These are phyloP conservation scores for Branchellion lobata DNA, from an alignment of 2,888 invertebrate genomes.

Conservation along the genomic window DNA sequence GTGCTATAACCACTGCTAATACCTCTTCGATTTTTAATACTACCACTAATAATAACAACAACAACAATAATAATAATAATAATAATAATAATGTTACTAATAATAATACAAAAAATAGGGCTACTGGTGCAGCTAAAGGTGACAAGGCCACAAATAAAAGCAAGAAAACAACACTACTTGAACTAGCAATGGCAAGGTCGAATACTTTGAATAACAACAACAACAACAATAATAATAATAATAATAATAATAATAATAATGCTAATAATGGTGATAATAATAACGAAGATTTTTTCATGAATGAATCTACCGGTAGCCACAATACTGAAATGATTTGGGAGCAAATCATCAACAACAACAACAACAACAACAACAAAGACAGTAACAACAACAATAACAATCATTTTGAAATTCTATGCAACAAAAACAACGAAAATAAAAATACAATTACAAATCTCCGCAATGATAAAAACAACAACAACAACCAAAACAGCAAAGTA, in stretches of 20 bases:
- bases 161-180: background rate
- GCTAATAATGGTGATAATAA: background rate
- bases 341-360: background rate
- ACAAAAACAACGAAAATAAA: no score
- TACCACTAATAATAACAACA: background rate
- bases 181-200: background rate
- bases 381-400: background rate
- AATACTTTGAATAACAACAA: no score
- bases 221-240: background rate
- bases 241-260: background rate
- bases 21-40: background rate
- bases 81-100: background rate
- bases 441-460: no score
- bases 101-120: background rate
- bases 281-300: background rate
- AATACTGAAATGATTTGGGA: background rate
- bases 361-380: background rate
- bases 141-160: background rate
- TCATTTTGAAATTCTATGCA: background rate
- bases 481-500: background rate
- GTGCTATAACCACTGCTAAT: background rate
- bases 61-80: background rate
- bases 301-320: background rate
- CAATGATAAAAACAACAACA: no score
- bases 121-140: background rate